Conservation (phyloP, 2,888 invertebrate genomes). For the Aphidius colemani region DNA sequence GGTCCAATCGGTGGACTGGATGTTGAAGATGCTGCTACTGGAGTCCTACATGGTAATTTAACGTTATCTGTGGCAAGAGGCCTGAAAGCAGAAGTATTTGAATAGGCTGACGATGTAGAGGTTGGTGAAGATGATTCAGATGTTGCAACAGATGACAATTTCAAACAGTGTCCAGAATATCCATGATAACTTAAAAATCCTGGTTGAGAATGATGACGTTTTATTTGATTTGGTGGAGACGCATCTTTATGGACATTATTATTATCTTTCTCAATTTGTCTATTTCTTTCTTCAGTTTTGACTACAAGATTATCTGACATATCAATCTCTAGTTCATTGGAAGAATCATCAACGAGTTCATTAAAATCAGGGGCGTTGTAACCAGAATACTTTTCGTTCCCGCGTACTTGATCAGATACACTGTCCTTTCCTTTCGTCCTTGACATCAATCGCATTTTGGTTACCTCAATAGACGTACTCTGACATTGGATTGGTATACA, state of each 20-base stretch:
- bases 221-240: conserved; percentile 39
- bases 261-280: conserved; percentile 62
- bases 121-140: conserved; percentile 59
- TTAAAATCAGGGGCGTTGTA: conserved; percentile 78
- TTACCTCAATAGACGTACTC: conserved; percentile 47
- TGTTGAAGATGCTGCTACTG: conserved; percentile 47
- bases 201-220: conserved; percentile 44
- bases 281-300: conserved; percentile 67
- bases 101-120: conserved; percentile 63
- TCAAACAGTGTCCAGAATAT: conserved; percentile 64
- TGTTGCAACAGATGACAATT: conserved; percentile 61
- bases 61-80: conserved; percentile 71
- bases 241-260: conserved; percentile 56
- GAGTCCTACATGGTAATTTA: conserved; percentile 61
- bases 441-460: conserved; percentile 36
- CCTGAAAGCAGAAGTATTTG: conserved; percentile 79
- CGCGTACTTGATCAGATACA: conserved; percentile 19
- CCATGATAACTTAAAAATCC: conserved; percentile 58
- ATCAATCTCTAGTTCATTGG: conserved; percentile 79
- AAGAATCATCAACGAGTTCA: conserved; percentile 76
- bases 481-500: conserved; percentile 58
- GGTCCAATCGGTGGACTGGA: conserved; percentile 63
- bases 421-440: conserved; percentile 45
- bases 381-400: conserved; percentile 63
- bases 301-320: conserved; percentile 75